Conservation (phyloP, 2,888 invertebrate species). For the Cremastinae sp. region DNA sequence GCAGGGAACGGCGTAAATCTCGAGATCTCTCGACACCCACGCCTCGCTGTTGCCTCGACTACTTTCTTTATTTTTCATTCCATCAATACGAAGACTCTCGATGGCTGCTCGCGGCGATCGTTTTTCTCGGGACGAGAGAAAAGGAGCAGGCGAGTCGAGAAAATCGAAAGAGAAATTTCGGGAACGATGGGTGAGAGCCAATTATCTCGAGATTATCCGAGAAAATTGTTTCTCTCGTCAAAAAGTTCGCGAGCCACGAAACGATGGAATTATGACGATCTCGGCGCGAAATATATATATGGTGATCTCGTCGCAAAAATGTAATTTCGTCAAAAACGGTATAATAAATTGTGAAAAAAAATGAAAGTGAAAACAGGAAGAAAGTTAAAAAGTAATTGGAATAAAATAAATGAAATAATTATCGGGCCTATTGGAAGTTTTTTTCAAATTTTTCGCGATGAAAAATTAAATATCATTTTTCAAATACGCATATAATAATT, state of each 20-base stretch:
- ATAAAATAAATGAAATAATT: no score
- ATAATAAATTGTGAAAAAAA: no score
- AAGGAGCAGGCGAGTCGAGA: not conserved
- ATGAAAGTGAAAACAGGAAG: no score
- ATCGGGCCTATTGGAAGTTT: no score
- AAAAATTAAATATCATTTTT: no score
- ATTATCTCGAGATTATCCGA: conserved; percentile 12
- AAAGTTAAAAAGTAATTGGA: no score
- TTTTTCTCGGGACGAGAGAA: conserved; percentile 19
- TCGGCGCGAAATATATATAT: not conserved
- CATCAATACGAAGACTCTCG: conserved; percentile 28
- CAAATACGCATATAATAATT: no score
- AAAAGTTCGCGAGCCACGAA: conserved; percentile 4
- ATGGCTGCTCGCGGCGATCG: conserved; percentile 13
- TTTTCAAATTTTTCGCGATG: no score
- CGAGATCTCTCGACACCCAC: conserved; percentile 25
- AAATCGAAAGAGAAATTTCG: not conserved
- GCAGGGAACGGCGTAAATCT: conserved; percentile 20
- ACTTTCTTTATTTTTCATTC: conserved; percentile 50
- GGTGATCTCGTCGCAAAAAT: not conserved
- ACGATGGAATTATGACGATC: not conserved
- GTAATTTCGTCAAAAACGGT: no score
- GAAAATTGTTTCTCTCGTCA: not conserved
- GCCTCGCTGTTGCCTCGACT: conserved; percentile 11
- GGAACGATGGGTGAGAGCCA: not conserved